Evolutionary conservation across 2,113 vertebrate species (phyloP).

Genomic region (Lamprologus tigripictilis): DNA sequence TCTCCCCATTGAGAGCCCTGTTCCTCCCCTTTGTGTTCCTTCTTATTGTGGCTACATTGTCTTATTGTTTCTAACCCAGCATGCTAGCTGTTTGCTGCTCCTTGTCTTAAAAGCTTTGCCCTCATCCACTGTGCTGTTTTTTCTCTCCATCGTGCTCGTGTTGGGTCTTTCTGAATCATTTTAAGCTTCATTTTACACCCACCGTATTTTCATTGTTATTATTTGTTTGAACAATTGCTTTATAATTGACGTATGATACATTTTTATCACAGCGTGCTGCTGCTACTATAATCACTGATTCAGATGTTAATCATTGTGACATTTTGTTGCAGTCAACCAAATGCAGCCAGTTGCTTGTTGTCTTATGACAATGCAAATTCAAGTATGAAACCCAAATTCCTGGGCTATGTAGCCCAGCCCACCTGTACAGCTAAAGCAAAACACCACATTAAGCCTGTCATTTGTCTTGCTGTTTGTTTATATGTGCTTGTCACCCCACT

Average conservation of each 20-base stretch:
- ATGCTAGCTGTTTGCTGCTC: constrained; percentile 34
- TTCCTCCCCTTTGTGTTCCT: not conserved
- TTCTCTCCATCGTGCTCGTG: not conserved
- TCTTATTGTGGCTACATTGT: not conserved
- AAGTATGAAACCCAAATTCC: not conserved
- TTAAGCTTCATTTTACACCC: constrained; percentile 50
- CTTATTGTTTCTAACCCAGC: not conserved
- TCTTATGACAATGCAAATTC: not conserved
- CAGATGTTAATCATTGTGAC: not conserved
- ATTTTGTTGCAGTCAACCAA: not conserved
- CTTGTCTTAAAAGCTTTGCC: constrained; percentile 43
- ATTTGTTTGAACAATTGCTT: not conserved
- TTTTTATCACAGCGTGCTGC: not conserved
- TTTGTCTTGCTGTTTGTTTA: not conserved
- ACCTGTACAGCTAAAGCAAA: not conserved
- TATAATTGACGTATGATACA: not conserved
- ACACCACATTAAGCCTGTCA: not conserved
- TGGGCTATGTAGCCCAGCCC: not conserved
- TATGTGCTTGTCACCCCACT: constrained; percentile 10
- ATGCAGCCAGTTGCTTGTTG: not conserved
- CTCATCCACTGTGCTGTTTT: constrained; percentile 44
- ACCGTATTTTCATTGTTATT: constrained; percentile 44
- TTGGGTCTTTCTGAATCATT: not conserved
- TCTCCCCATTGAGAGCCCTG: not conserved
- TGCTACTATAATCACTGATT: not conserved